Evolutionary conservation across 1,140 invertebrate species (phyloP).

Genomic region (Tribolium madens): DNA sequence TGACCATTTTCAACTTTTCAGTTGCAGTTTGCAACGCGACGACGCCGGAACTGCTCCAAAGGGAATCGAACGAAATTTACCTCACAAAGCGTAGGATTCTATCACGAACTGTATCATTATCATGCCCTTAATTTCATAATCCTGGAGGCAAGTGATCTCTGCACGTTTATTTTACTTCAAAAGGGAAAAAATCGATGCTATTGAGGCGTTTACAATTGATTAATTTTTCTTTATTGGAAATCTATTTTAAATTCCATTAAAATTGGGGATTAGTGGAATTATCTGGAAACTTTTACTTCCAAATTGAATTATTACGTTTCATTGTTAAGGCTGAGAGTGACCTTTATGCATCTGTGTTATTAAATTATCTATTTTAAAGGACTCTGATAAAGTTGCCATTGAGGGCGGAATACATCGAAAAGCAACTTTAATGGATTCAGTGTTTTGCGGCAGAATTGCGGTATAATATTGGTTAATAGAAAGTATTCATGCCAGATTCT

Average conservation of each 20-base stretch:
- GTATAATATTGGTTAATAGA: neutral
- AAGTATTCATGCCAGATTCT: no score
- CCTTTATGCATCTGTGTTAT: neutral
- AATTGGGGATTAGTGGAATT: neutral
- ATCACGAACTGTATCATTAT: neutral
- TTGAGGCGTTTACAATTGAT: neutral
- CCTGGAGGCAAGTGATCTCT: neutral
- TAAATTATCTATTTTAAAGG: conserved; percentile 22
- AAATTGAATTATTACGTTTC: conserved; percentile 13
- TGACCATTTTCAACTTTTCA: neutral
- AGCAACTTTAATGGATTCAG: conserved; percentile 10
- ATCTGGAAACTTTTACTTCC: neutral
- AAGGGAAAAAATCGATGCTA: neutral
- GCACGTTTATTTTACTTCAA: neutral
- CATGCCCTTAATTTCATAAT: neutral
- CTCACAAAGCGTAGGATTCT: neutral
- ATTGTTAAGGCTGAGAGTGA: neutral
- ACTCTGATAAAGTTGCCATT: neutral
- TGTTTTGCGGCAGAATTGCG: conserved; percentile 1
- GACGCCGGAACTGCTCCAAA: neutral
- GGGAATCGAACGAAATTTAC: neutral
- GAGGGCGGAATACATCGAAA: neutral
- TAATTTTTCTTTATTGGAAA: neutral
- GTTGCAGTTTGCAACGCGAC: neutral
- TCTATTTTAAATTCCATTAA: neutral